These are phyloP conservation scores for Megaptera novaeangliae DNA, from an alignment of 2,113 vertebrate genomes.

Conservation along the genomic window DNA sequence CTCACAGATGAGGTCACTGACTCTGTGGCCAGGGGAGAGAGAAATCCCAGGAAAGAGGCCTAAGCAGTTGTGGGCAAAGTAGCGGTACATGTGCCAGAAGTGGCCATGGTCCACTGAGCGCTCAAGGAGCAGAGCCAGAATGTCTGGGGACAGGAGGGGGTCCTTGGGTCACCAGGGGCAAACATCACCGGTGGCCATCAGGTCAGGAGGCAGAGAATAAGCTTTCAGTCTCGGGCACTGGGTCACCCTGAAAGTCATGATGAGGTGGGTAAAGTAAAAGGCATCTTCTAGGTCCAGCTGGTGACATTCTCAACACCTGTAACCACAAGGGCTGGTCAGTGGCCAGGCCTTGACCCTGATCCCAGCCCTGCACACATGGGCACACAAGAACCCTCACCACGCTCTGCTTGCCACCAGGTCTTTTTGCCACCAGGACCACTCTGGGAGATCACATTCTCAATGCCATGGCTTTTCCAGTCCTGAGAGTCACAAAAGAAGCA, in stretches of 20 bases:
- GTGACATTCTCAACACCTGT: conserved; percentile 87
- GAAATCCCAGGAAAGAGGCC: conserved; percentile 83
- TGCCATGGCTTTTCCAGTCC: conserved; percentile 81
- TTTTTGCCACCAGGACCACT: conserved; percentile 69
- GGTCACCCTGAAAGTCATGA: conserved; percentile 91
- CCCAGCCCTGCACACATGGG: background rate
- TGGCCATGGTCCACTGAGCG: conserved; percentile 83
- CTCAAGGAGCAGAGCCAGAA: conserved; percentile 90
- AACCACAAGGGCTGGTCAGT: background rate
- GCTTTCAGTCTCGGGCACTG: background rate
- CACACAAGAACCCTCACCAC: conserved; percentile 75
- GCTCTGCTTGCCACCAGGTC: conserved; percentile 92
- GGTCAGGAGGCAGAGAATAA: background rate
- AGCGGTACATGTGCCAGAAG: conserved; percentile 87
- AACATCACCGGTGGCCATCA: background rate
- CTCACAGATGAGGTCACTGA: conserved; percentile 88
- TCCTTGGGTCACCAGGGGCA: background rate
- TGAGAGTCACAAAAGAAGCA: conserved; percentile 88
- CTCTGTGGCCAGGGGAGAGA: conserved; percentile 71
- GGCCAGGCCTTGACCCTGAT: background rate
- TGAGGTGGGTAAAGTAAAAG: conserved; percentile 92
- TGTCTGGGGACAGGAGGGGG: conserved; percentile 76
- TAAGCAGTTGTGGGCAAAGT: conserved; percentile 90
- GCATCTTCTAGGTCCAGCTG: conserved; percentile 87
- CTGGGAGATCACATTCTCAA: conserved; percentile 88